phyloP scores from a whole-genome alignment of 2,888 invertebrate species.

The Conchocele bisecta region DNA sequence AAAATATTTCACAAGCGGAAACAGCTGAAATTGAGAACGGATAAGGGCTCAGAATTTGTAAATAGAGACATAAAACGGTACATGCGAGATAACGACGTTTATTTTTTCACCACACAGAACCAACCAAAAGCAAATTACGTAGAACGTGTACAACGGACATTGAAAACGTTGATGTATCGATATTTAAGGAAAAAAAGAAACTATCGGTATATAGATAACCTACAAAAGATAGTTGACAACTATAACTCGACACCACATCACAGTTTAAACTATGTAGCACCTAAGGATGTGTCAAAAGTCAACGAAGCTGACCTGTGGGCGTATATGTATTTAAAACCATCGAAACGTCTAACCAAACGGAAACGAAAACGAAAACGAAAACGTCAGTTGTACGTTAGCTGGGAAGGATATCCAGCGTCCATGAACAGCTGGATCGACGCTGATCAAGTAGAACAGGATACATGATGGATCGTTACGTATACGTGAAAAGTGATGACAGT shows the following conservation, averaged over 20 bases:
- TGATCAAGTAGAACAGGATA: background rate
- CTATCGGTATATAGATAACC: conserved; percentile 37
- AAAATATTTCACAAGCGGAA: background rate
- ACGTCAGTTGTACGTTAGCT: conserved; percentile 16
- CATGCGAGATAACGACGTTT: background rate
- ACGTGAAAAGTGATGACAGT: conserved; percentile 7
- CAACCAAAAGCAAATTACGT: background rate
- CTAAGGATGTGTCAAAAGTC: conserved; percentile 32
- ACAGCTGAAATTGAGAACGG: background rate
- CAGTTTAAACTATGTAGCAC: conserved; percentile 39
- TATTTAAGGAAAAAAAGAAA: background rate
- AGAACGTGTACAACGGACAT: background rate
- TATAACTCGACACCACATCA: conserved; percentile 47
- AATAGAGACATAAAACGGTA: background rate
- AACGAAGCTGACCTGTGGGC: conserved; percentile 48
- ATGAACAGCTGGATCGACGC: background rate
- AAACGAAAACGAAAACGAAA: conserved; percentile 11
- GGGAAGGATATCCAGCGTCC: background rate
- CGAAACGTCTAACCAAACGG: too few relatives aligned
- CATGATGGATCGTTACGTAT: conserved; percentile 15
- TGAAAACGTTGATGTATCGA: background rate
- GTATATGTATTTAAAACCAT: conserved; percentile 23
- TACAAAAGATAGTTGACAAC: conserved; percentile 33
- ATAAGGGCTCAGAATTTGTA: conserved; percentile 3
- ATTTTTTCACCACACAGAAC: conserved; percentile 4